Percentiles rank a stretch among this genome's conserved stretches.
phyloP scores from a whole-genome alignment of 1,140 invertebrate species.

The Contarinia nasturtii region DNA sequence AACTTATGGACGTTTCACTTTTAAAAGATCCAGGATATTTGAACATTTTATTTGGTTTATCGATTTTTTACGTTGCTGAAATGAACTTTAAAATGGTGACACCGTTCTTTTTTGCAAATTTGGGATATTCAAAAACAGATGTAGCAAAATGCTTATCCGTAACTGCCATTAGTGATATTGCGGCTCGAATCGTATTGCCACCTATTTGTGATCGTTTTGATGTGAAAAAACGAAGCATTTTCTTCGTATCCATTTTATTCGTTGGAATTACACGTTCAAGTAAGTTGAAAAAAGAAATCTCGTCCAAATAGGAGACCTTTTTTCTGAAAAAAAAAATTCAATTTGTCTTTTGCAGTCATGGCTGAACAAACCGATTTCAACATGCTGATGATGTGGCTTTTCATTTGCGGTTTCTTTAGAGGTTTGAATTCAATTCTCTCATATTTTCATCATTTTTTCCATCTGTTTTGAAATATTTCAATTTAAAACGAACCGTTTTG shows the following conservation, averaged over 20 bases:
- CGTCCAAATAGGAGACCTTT: not conserved
- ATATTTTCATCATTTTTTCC: too few relatives aligned
- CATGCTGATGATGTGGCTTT: conserved; percentile 40
- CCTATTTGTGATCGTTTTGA: conserved; percentile 45
- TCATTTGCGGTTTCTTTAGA: conserved; percentile 49
- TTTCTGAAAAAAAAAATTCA: not conserved
- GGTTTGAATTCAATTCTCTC: conserved; percentile 25
- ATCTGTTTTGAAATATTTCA: too few relatives aligned
- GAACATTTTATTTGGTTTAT: conserved; percentile 46
- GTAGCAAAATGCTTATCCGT: conserved; percentile 49
- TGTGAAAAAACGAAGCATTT: conserved; percentile 44
- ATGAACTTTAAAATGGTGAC: conserved; percentile 56
- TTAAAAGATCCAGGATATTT: conserved; percentile 43
- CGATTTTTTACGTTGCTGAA: conserved; percentile 51
- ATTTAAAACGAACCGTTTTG: too few relatives aligned
- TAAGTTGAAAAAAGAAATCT: conserved; percentile 27
- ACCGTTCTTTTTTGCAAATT: conserved; percentile 45
- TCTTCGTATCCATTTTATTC: conserved; percentile 43
- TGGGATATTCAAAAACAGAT: conserved; percentile 41
- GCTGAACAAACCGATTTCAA: conserved; percentile 43
- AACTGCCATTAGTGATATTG: conserved; percentile 48
- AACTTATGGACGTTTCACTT: conserved; percentile 39
- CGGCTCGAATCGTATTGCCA: conserved; percentile 44
- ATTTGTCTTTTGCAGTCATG: conserved; percentile 31
- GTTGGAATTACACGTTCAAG: conserved; percentile 47